Conservation (phyloP, 1,140 invertebrate genomes). For the Sinonovacula constricta region DNA sequence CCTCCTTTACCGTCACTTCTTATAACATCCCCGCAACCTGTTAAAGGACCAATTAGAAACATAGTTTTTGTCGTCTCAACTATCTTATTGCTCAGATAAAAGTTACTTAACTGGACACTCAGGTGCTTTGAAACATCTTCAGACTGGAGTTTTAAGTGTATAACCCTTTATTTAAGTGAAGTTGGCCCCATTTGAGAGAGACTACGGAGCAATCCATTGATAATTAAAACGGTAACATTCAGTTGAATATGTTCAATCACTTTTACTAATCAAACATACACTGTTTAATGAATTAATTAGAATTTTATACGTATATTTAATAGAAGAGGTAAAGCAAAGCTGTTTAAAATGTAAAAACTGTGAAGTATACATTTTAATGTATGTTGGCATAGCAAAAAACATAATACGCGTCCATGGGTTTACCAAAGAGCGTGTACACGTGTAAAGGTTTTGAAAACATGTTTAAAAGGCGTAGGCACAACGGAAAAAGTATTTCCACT, state of each 20-base stretch:
- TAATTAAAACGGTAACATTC: not conserved
- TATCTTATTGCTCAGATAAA: not conserved
- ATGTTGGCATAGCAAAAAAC: not conserved
- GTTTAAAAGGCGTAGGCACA: no score
- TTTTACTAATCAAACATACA: no score
- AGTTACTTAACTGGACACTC: no score
- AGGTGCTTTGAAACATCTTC: no score
- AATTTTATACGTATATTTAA: no score
- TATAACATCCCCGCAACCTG: conserved; percentile 43
- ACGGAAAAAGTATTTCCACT: not conserved
- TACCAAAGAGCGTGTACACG: not conserved
- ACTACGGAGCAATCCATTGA: not conserved
- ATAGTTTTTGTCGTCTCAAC: not conserved
- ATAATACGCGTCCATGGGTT: not conserved
- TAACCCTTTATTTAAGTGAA: not conserved
- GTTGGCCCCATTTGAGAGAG: not conserved
- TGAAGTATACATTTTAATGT: not conserved
- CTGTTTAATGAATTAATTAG: no score
- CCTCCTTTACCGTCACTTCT: conserved; percentile 70
- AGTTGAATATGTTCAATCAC: no score
- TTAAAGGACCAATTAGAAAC: not conserved
- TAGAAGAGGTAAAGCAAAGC: not conserved
- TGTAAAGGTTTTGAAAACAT: no score
- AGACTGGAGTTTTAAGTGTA: no score
- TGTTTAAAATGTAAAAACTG: not conserved